Evolutionary conservation across 2,888 invertebrate species (phyloP), one percentile per base, ranked within the genome.

Genomic region (Cyrtodaria siliqua): DNA sequence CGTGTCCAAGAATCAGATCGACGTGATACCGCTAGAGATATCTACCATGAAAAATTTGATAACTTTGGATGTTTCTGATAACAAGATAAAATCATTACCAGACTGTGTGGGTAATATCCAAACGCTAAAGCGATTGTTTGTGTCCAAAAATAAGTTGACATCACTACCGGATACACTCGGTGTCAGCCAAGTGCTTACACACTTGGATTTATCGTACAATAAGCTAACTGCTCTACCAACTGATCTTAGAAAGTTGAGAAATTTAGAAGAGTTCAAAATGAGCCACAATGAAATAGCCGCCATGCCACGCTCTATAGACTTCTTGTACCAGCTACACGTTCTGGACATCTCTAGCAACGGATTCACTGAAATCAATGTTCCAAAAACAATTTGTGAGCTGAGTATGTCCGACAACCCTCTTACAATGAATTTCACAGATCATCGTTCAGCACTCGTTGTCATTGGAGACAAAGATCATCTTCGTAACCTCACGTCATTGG

Each of bases 401-500:
- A 80, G 83, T 44, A 62, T 91, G 16, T 89, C 91, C 1, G 86
- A 89, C 33, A 92, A 92, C 61, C 90, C 91, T 0, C 63, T 92
- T n/a, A 86, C 86, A 12, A 77, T 88, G 52, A 87, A 88, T 69
- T 83, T 76, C 26, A 77, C 80, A 2, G 89, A 88, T 68, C 60
- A 83, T 33, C 83, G 86, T 40, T 87, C 90, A 23, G 82, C 87
- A 8, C 81, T 92, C 23, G 86, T 88, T 26, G 86, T 89, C 52
- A 87, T 92, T 60, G 91, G 91, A 0, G 88, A 90, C 63, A 90
- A 90, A 69, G 86, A 89, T 24, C 91, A 91, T 69, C 82, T 87
- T 9, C 76, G 89, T 6, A 87, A 87, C 47, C 67, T 92, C 61
- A 89, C 88, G 3, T 82, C 84, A 42, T 78, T 92, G 42, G 85